Base-by-base conservation (phyloP, 2,888 invertebrate species). In the Zaprionus obscuricornis region DNA sequence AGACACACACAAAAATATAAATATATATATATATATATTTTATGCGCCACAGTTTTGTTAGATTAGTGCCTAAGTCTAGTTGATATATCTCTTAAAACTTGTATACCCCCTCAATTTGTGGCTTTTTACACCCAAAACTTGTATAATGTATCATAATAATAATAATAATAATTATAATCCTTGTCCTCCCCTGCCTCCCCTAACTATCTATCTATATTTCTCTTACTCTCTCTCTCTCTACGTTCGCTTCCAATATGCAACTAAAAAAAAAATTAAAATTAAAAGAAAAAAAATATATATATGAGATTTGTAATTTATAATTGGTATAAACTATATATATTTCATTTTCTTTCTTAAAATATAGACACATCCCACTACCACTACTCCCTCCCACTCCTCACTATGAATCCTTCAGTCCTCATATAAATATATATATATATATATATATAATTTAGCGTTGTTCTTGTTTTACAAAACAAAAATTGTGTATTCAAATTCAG, bases 41-140 rank as follows among this genome's bases (percentile, higher is more conserved):
- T 57, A 36, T 58, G 60, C 58, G 64, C 76, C 78, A 77, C 67
- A 77, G 47, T 78, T 82, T 85, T 82, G 85, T 82, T 85, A 82
- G 81, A 59, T 66, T 81, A 81, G 85, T 81, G 78, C 79, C 74
- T 85, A 81, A 81, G 81, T 76, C 76, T 83, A 83, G 69, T 83
- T 77, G 57, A 66, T 76, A 68, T 37, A 34, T 16, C 34, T 6
- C 16, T 51, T 34, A 31, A 4, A 31, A 3, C 2, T 14, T 31
- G 14, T 3, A 55, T 60, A 59, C 45, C 65, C 40, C 49, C 56
- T 46, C 69, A 68, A 66, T 66, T 85, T 81, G 83, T 82, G 81
- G 81, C 78, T 82, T 81, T 81, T 85, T 82, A 81, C 85, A 81
- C 85, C 85, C 81, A 71, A 76, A 59, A 73, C 58, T 64, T 66